Conservation (phyloP, 2,797 vertebrate species). For the Rhynchonycteris naso region DNA sequence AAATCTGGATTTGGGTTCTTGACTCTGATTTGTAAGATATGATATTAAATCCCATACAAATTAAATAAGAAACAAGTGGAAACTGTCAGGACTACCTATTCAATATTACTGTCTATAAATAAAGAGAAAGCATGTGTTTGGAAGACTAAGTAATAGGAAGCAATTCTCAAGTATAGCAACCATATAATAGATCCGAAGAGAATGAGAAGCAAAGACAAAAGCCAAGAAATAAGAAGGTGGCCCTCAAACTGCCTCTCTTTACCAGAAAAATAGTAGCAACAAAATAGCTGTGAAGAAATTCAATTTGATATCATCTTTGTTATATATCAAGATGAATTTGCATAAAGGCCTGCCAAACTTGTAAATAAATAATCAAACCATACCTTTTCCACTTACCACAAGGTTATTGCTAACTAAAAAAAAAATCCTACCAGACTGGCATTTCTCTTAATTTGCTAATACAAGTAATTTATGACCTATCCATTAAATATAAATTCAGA, state of each 20-base stretch:
- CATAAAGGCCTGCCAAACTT: background rate
- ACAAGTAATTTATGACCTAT: background rate
- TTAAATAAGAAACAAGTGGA: background rate
- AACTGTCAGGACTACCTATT: conserved; percentile 1
- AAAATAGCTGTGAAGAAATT: background rate
- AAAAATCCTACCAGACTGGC: background rate
- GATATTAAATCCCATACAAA: background rate
- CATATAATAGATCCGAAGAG: background rate
- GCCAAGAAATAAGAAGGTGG: background rate
- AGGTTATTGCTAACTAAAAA: background rate
- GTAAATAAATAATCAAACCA: conserved; percentile 17
- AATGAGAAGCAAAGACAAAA: conserved; percentile 3
- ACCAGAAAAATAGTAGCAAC: background rate
- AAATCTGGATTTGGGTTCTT: background rate
- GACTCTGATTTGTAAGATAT: conserved; percentile 21
- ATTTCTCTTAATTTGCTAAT: background rate
- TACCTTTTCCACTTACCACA: background rate
- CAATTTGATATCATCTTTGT: background rate
- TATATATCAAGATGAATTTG: background rate
- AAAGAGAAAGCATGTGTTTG: background rate
- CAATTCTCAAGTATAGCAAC: background rate
- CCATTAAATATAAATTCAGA: background rate
- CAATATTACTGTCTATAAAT: background rate
- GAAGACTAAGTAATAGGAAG: background rate
- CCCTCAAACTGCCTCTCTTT: background rate